Evolutionary conservation across 1,140 invertebrate genomes (phyloP).

Genomic region (Belonocnema kinseyi): DNA sequence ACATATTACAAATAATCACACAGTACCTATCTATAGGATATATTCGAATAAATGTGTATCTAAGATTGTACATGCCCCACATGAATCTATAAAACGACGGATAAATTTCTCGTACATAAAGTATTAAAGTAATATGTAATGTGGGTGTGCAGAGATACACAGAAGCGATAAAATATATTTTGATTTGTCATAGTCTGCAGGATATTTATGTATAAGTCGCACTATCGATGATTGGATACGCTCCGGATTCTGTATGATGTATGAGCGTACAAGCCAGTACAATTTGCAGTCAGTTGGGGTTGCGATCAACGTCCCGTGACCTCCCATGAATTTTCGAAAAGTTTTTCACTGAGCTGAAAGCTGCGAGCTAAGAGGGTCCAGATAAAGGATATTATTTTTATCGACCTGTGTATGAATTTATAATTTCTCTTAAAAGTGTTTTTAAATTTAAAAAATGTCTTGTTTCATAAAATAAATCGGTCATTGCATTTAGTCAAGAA

Average conservation of each 20-base stretch:
- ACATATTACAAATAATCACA: conserved; percentile 49
- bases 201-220: conserved; percentile 55
- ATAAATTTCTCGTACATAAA: conserved; percentile 30
- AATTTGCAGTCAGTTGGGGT: conserved; percentile 20
- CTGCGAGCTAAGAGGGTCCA: neutral
- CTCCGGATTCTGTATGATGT: conserved; percentile 37
- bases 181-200: conserved; percentile 61
- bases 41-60: neutral
- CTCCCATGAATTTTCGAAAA: neutral
- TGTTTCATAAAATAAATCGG: too few species aligned
- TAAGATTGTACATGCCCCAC: conserved; percentile 32
- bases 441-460: too few species aligned
- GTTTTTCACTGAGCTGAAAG: neutral
- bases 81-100: conserved; percentile 36
- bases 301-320: neutral
- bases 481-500: too few species aligned
- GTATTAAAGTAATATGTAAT: conserved; percentile 22
- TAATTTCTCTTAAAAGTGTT: too few species aligned
- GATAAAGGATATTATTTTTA: neutral
- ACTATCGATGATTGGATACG: conserved; percentile 64
- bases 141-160: conserved; percentile 39
- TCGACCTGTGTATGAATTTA: too few species aligned
- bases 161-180: conserved; percentile 59
- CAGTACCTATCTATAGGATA: neutral
- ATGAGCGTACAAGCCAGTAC: neutral